Evolutionary conservation across 2,797 vertebrate species (phyloP).

Genomic region (Hyperoplus lanceolatus): DNA sequence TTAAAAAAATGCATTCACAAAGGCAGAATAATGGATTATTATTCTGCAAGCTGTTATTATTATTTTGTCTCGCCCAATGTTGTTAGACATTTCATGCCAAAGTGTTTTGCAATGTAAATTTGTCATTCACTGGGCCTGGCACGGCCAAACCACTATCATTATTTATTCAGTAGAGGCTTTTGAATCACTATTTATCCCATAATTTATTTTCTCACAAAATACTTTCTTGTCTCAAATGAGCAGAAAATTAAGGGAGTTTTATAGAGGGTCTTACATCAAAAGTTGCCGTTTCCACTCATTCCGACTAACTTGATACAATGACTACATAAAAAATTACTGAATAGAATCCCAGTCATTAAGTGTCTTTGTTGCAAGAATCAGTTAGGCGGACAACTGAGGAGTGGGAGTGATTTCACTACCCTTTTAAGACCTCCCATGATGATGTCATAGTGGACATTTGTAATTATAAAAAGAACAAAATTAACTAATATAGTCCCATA

Average conservation of each 20-base stretch:
- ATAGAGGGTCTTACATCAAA: constrained; percentile 29
- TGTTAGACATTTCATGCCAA: constrained; percentile 12
- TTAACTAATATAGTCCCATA: not conserved
- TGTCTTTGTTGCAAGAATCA: constrained; percentile 39
- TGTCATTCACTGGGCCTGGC: constrained; percentile 35
- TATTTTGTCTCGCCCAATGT: constrained; percentile 23
- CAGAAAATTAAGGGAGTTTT: constrained; percentile 39
- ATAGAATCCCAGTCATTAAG: constrained; percentile 19
- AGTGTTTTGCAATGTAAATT: constrained; percentile 37
- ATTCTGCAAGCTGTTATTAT: constrained; percentile 14
- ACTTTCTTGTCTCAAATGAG: constrained; percentile 47
- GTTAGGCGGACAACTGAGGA: constrained; percentile 18
- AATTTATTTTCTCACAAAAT: constrained; percentile 37
- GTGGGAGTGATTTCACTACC: constrained; percentile 40
- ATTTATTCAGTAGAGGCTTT: constrained; percentile 48
- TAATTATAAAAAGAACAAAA: not conserved
- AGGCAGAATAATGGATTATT: constrained; percentile 22
- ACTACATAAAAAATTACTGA: constrained; percentile 36
- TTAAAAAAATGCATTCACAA: constrained; percentile 17
- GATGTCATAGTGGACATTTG: not conserved
- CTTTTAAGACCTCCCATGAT: constrained; percentile 7
- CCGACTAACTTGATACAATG: constrained; percentile 43
- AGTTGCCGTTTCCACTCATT: constrained; percentile 24
- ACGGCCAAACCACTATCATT: constrained; percentile 44
- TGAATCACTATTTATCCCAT: constrained; percentile 40